These are phyloP conservation scores for Drosophila mojavensis DNA, from an alignment of 1,140 invertebrate genomes.

Conservation along the genomic window DNA sequence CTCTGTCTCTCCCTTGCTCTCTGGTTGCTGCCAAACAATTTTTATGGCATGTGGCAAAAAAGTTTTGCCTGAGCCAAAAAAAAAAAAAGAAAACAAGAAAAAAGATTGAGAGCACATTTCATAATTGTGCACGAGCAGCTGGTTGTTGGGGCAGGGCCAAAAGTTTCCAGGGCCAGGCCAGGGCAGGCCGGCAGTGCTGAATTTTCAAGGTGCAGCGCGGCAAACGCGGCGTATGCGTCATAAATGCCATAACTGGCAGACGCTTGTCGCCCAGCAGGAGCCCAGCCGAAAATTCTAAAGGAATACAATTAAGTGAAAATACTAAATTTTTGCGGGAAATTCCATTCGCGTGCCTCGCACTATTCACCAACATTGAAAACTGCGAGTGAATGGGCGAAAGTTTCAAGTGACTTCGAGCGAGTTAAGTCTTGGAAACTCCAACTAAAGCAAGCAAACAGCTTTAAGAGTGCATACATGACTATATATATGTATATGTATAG, in stretches of 20 bases:
- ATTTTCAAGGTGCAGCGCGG: slow-evolving; percentile 66
- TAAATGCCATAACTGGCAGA: slow-evolving; percentile 57
- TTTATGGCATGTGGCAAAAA: slow-evolving; percentile 60
- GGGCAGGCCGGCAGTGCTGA: slow-evolving; percentile 26
- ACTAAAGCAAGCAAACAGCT: no score
- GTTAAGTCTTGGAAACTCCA: not conserved
- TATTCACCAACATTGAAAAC: not conserved
- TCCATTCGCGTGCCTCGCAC: not conserved
- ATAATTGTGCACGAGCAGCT: slow-evolving; percentile 65
- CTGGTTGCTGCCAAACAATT: slow-evolving; percentile 41
- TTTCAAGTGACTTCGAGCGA: not conserved
- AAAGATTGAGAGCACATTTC: slow-evolving; percentile 57
- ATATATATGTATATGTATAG: no score
- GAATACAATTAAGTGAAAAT: slow-evolving; percentile 6
- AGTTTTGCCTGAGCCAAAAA: slow-evolving; percentile 24
- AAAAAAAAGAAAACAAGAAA: slow-evolving; percentile 6
- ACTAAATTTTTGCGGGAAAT: not conserved
- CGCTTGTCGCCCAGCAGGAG: slow-evolving; percentile 20
- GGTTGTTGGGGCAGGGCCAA: slow-evolving; percentile 27
- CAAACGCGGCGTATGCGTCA: slow-evolving; percentile 71
- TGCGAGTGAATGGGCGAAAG: not conserved
- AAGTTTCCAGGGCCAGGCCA: slow-evolving; percentile 35
- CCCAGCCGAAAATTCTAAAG: slow-evolving; percentile 1
- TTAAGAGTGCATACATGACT: no score
- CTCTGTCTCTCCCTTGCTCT: not conserved